Base-by-base conservation (phyloP, 1,140 invertebrate species). In the Sitophilus oryzae region DNA sequence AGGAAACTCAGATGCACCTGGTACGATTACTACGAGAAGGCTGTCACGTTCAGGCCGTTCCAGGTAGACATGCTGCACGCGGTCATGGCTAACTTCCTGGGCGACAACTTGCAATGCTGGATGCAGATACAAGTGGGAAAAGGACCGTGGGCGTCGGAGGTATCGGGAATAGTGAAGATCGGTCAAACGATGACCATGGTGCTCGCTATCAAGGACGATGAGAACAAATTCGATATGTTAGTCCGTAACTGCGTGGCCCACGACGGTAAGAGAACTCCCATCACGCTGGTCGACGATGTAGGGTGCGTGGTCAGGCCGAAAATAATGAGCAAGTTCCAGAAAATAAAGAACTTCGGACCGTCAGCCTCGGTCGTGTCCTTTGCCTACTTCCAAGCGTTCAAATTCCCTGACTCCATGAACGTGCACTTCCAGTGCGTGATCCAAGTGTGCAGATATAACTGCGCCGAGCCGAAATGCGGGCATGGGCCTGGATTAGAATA, bases 141-240 rank as follows among this genome's bases (percentile, higher is more conserved):
- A 70, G 91, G 92, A 48, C 92, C 92, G 0, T 95, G 91, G 91
- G 91, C 92, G 16, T 91, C 88, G 3, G 92, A 95, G 74, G 92
- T 95, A 0, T 91, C 89, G 0, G 92, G 92, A 30, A 93, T 95
- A 61, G 91, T 95, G 0, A 94, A 94, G 74, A 95, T 95, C 52
- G 92, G 92, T 8, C 91, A 95, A 71, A 95, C 91, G 0, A 94
- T 95, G 91, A 95, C 91, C 0, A 93, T 95, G 90, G 91, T 94
- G 1, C 72, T 95, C 41, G 92, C 91, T 15, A 95, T 95, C 61
- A 94, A 95, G 71, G 92, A 95, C 62, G 91, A 94, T 56, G 92
- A 95, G 73, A 93, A 91, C 64, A 95, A 94, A 74, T 95, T 95
- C 68, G 92, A 95, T 61, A 94, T 95, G 91, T 71, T 95, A 57